phyloP scores from a whole-genome alignment of 2,113 vertebrate genomes.

The Entelurus aequoreus region DNA sequence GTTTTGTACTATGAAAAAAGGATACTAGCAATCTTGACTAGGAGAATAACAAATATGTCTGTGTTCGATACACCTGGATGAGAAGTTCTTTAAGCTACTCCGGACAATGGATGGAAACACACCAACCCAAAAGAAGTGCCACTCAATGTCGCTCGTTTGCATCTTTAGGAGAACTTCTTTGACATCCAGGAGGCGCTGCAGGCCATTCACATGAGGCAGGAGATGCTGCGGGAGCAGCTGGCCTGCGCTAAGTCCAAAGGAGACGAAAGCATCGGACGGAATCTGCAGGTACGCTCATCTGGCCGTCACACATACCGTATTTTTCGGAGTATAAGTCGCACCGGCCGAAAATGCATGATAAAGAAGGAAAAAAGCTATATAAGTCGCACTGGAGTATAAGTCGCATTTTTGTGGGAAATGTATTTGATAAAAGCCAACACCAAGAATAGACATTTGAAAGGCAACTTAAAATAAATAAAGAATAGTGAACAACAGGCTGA shows the following conservation, averaged over 20 bases:
- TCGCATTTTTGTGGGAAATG: too few relatives aligned
- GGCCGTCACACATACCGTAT: background rate
- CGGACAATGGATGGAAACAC: too few relatives aligned
- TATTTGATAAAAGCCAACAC: too few relatives aligned
- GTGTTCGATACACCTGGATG: too few relatives aligned
- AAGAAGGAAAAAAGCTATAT: too few relatives aligned
- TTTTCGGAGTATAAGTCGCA: too few relatives aligned
- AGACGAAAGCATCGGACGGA: conserved; percentile 81
- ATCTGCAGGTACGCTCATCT: conserved; percentile 78
- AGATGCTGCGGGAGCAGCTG: conserved; percentile 79
- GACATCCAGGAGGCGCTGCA: conserved; percentile 90
- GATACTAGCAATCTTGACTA: background rate
- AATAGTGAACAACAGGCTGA: too few relatives aligned
- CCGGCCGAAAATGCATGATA: too few relatives aligned
- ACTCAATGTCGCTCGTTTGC: background rate
- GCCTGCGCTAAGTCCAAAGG: conserved; percentile 84
- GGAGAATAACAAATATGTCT: background rate
- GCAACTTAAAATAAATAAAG: too few relatives aligned
- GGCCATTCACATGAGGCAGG: conserved; percentile 83
- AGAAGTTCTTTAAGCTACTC: too few relatives aligned
- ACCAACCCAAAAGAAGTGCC: background rate
- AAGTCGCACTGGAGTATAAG: too few relatives aligned
- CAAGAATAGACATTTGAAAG: too few relatives aligned
- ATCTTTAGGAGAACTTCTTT: conserved; percentile 83
- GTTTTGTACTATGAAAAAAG: background rate